These are phyloP conservation scores for Marasmarcha lunaedactyla DNA, from an alignment of 2,888 invertebrate genomes.

Conservation along the genomic window DNA sequence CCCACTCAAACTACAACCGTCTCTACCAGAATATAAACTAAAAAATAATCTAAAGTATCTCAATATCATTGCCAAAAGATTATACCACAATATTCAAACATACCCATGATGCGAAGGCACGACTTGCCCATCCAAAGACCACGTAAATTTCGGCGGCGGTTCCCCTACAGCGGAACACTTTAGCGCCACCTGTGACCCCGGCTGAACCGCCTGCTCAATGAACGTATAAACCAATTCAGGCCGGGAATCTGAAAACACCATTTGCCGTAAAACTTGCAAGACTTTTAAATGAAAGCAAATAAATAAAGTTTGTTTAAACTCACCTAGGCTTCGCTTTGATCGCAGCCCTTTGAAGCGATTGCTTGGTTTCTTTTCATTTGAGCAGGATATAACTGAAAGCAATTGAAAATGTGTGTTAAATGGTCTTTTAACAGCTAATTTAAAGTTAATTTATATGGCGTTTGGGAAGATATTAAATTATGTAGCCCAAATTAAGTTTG, in stretches of 20 bases:
- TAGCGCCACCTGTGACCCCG: slow-evolving; percentile 80
- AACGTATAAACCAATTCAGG: slow-evolving; percentile 88
- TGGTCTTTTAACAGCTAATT: too few species aligned
- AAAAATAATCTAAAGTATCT: too few species aligned
- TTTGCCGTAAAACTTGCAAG: background rate
- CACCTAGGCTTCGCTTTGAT: slow-evolving; percentile 51
- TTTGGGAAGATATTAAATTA: too few species aligned
- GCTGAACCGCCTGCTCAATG: slow-evolving; percentile 80
- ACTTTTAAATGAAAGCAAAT: background rate
- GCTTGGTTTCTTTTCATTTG: slow-evolving; percentile 41
- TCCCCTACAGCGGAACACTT: slow-evolving; percentile 89
- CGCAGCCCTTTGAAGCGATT: slow-evolving; percentile 47
- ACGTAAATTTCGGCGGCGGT: slow-evolving; percentile 77
- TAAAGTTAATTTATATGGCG: too few species aligned
- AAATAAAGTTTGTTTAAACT: slow-evolving; percentile 17
- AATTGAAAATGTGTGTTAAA: too few species aligned
- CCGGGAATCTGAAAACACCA: slow-evolving; percentile 73
- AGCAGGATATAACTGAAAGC: slow-evolving; percentile 47
- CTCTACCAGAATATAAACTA: too few species aligned
- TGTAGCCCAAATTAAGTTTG: too few species aligned
- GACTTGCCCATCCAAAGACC: slow-evolving; percentile 52
- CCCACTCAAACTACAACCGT: too few species aligned
- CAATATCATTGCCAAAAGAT: too few species aligned
- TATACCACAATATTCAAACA: slow-evolving; percentile 15
- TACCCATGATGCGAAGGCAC: slow-evolving; percentile 61